Evolutionary conservation across 2,888 invertebrate genomes (phyloP), one percentile per base, ranked within the genome.

Genomic region (Merodon equestris): DNA sequence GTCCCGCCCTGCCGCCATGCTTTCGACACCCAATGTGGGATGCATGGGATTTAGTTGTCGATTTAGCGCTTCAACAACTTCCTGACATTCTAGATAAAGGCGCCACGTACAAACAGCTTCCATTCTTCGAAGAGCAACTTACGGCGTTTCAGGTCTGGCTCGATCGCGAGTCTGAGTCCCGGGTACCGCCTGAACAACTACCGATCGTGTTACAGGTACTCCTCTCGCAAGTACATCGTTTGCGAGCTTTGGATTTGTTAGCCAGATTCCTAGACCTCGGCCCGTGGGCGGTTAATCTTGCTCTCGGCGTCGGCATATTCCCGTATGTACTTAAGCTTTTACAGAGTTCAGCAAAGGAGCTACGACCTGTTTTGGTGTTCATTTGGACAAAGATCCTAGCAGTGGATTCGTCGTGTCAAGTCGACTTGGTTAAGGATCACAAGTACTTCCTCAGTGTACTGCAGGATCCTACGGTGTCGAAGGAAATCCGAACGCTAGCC

Each of bases 301-400:
- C 98, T 60, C 91, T 99, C 18, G 96, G 96, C 63, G 99, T 99
- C 50, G 99, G 99, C 83, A 99, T 99, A 87, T 99, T 99, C 89
- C 99, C 99, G 0, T 99, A 99, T 89, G 98, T 99, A 84, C 91
- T 99, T 64, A 98, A 98, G 90, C 90, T 99, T 83, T 91, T 99
- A 84, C 99, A 99, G 90, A 97, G 97, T 84, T 95, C 95, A 81
- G 97, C 97, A 1, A 92, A 93, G 84, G 99, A 99, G 88, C 90
- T 99, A 83, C 91, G 98, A 70, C 96, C 97, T 7, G 92, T 97
- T 74, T 92, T 99, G 84, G 97, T 99, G 48, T 98, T 98, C 89
- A 98, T 99, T 84, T 99, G 99, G 99, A 98, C 99, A 14, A 98
- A 98, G 90, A 98, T 99, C 84, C 90, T 99, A 70, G 97, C 98